Evolutionary conservation across 1,140 invertebrate species (phyloP), one percentile per base, ranked within the genome.

Genomic region (Solen grandis): DNA sequence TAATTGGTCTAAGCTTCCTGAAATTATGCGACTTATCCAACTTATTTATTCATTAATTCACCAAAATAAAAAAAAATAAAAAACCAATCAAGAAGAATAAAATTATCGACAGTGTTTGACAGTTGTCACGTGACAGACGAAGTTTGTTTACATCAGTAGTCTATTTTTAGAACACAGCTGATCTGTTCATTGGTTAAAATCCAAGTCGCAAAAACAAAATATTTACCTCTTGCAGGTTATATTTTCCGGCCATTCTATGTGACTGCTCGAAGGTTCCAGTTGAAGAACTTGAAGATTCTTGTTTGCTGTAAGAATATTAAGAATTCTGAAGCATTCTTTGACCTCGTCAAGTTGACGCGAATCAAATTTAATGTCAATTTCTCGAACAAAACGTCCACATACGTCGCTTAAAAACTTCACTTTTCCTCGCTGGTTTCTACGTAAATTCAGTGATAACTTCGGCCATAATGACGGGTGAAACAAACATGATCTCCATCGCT

Each of bases 381-480:
- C 88, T 65, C 89, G 88, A 46, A 93, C 86, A 87, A 93, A 93
- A 82, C 91, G 90, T 72, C 91, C 92, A 84, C 91, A 92, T 88
- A 88, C 91, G 70, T 90, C 89, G 35, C 90, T 84, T 38, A 93
- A 86, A 86, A 93, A 93, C 72, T 86, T 90, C 83, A 85, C 68
- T 86, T 90, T 83, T 92, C 92, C 82, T 86, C 89, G 87, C 90
- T 88, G 85, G 79, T 88, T 90, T 60, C 92, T 90, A 84, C 86
- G 88, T 36, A 92, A 87, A 73, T 89, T 88, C 69, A 93, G 89
- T 70, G 88, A 74, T 31, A 93, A 84, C 38, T 92, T 92, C 75
- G 92, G 92, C 94, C 94, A 95, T 73, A 95, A 94, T 77, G 90
- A 93, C 80, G 94, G 94, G 88, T 95, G 94, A 86, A 94, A 95